Conservation (phyloP, 2,888 invertebrate genomes). For the Drosophila rellima region DNA sequence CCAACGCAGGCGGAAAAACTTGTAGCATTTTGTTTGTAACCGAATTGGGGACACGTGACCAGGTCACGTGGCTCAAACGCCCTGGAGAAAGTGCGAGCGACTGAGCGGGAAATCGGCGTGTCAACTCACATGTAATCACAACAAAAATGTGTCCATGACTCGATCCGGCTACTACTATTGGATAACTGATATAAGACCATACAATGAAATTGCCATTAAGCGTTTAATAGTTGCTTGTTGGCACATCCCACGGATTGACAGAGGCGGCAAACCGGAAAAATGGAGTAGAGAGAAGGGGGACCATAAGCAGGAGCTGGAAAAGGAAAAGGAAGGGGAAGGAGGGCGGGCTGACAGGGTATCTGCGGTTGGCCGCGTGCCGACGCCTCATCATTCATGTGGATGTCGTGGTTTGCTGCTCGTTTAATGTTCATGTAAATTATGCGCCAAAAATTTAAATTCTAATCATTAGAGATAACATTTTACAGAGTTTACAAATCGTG, state of each 20-base stretch:
- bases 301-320: not conserved
- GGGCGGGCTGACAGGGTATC: slow-evolving; percentile 43
- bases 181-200: slow-evolving; percentile 63
- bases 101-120: slow-evolving; percentile 52
- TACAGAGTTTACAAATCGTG: slow-evolving; percentile 75
- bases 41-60: slow-evolving; percentile 82
- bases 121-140: slow-evolving; percentile 80
- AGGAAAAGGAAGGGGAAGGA: slow-evolving; percentile 14
- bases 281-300: slow-evolving; percentile 2
- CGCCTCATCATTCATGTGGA: slow-evolving; percentile 77
- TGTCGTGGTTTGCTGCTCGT: slow-evolving; percentile 56
- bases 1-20: slow-evolving; percentile 29
- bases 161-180: slow-evolving; percentile 44
- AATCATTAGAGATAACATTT: slow-evolving; percentile 74
- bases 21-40: slow-evolving; percentile 66
- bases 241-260: slow-evolving; percentile 61
- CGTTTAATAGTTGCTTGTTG: slow-evolving; percentile 82
- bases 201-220: slow-evolving; percentile 83
- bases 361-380: slow-evolving; percentile 79
- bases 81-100: not conserved
- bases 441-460: slow-evolving; percentile 79
- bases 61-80: slow-evolving; percentile 73
- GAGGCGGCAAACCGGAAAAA: slow-evolving; percentile 35
- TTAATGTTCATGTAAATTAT: slow-evolving; percentile 81
- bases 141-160: slow-evolving; percentile 64